phyloP scores from a whole-genome alignment of 64 coral and sea anemone genomes.

The Exaiptasia diaphana region DNA sequence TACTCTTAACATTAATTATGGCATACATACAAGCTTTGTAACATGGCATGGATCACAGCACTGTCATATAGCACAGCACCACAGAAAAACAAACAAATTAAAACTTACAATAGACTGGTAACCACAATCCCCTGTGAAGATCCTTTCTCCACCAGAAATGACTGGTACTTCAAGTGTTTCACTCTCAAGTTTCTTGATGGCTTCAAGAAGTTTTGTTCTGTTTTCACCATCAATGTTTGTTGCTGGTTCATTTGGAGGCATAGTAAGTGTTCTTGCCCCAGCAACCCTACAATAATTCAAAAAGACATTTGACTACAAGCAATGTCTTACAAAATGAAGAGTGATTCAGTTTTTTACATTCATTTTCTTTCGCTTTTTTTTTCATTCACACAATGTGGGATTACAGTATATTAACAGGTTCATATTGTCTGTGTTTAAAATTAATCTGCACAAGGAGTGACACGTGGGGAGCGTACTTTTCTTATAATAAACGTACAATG shows the following conservation, averaged over 20 bases:
- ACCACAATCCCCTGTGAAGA: conserved; percentile 64
- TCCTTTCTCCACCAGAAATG: conserved; percentile 83
- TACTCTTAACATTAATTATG: not conserved
- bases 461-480: too few species aligned
- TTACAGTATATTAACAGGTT: not conserved
- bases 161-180: conserved; percentile 85
- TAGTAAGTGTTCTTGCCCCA: conserved; percentile 23
- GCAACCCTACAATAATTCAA: conserved; percentile 10
- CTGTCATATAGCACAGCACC: too few species aligned
- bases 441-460: too few species aligned
- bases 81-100: too few species aligned
- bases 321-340: too few species aligned
- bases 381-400: not conserved
- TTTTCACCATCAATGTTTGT: conserved; percentile 56
- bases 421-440: not conserved
- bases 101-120: conserved; percentile 87
- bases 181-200: conserved; percentile 66
- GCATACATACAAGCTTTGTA: too few species aligned
- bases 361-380: too few species aligned
- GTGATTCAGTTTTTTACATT: too few species aligned
- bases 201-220: conserved; percentile 63
- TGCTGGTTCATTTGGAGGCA: conserved; percentile 87
- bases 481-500: too few species aligned
- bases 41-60: too few species aligned
- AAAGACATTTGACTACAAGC: too few species aligned